Evolutionary conservation across 2,888 invertebrate species (phyloP).

Genomic region (Drosophila maculinotata): DNA sequence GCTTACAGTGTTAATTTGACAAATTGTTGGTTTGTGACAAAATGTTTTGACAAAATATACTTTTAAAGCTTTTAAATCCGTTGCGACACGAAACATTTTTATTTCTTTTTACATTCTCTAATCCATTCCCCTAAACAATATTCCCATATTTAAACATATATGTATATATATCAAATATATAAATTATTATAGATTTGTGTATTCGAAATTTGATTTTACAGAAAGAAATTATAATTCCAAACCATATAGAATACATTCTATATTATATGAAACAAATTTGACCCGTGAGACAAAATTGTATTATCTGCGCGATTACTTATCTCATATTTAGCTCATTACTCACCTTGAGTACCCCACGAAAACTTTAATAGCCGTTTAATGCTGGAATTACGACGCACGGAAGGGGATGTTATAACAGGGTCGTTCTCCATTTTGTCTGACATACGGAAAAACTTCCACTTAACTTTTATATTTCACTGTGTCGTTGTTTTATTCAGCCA

Average conservation of each 20-base stretch:
- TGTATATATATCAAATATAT: too few species aligned
- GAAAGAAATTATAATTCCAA: too few species aligned
- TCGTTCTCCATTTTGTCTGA: slow-evolving; percentile 65
- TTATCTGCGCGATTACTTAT: too few species aligned
- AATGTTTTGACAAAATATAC: slow-evolving; percentile 15
- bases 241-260: too few species aligned
- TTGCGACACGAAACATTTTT: not conserved
- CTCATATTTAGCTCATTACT: slow-evolving; percentile 54
- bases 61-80: slow-evolving; percentile 22
- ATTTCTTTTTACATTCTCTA: too few species aligned
- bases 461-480: slow-evolving; percentile 11
- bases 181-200: too few species aligned
- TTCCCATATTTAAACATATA: too few species aligned
- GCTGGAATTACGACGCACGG: slow-evolving; percentile 83
- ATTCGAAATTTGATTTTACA: too few species aligned
- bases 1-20: slow-evolving; percentile 4
- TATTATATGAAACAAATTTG: too few species aligned
- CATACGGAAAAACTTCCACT: slow-evolving; percentile 19
- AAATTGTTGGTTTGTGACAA: slow-evolving; percentile 36
- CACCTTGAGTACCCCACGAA: slow-evolving; percentile 84
- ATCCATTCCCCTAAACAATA: too few species aligned
- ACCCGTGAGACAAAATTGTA: too few species aligned
- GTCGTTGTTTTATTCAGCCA: not conserved
- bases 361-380: slow-evolving; percentile 82
- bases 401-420: slow-evolving; percentile 73